Evolutionary conservation across 1,140 invertebrate species (phyloP), one percentile per base, ranked within the genome.

Genomic region (Pseudomyrmex concolor): DNA sequence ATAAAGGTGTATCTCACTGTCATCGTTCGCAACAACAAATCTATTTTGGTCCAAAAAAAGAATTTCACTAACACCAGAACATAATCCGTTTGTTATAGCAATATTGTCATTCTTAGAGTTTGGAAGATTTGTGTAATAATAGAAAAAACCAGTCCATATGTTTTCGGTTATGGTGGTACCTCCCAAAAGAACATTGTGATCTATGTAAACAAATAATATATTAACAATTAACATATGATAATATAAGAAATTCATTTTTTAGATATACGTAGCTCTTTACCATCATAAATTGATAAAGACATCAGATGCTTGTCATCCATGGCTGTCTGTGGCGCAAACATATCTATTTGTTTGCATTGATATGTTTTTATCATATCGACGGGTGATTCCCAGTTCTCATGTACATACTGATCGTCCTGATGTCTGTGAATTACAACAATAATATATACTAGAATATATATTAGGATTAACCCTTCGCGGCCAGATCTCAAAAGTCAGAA

Each of bases 101-200:
- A 91, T 90, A 13, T 90, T 80, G 1, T 86, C 54, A 70, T 83
- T 91, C 51, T 90, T 66, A 43, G 92, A 91, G 54, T 90, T 72
- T 3, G 83, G 55, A 19, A 85, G 25, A 62, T 90, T 85, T 55
- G 91, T 89, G n/a, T 89, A 94, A 59, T 90, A 86, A 86, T 90
- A 92, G 48, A 94, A 17, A 19, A 89, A 89, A 22, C 94, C 93
- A 64, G 73, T 89, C 94, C 94, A 94, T 91, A 92, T 13, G 92
- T 88, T 84, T 92, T 91, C 0, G 87, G 4, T 90, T 86, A 94
- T 90, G 64, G 92, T 92, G 84, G 88, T 91, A 25, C 91, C 92
- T 45, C 93, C 94, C 54, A 94, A 73, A 73, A 94, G 83, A 22
- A 92, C 84, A 63, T 84, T 92, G 63, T 90, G 88, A 87, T 94